Base-by-base conservation (phyloP, 2,888 invertebrate genomes). In the Zootermopsis nevadensis region DNA sequence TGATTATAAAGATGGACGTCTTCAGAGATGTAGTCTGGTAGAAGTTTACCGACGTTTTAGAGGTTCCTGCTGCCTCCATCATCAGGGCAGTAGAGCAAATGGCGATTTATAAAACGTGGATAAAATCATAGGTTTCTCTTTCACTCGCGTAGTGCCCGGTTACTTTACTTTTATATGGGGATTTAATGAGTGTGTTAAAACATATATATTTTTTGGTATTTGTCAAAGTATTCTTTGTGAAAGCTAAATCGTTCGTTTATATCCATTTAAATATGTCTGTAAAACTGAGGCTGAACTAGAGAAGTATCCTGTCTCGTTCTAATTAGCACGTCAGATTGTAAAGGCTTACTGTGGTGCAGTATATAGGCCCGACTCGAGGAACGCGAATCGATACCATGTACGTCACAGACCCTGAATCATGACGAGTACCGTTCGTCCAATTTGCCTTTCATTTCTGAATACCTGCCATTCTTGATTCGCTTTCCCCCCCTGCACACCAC, bases 341-440 rank as follows among this genome's bases (percentile, higher is more conserved):
- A 27, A n/a, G 60, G 8, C 10, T 0, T n/a, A 60, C 1, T 1
- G 15, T 6, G 60, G 3, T 60, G 27, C 27, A 60, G 6, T n/a
- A 27, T n/a, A n/a, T n/a, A n/a, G n/a, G 60, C 60, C 60, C 60
- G 24, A 27, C 48, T n/a, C n/a, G n/a, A 74, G 22, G 76, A 42
- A 27, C 48, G n/a, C 6, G 76, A 42, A 76, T 76, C 76, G 42
- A 76, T 76, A 76, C 76, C 42, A 42, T 60, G 7, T 4, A 48
- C 48, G 19, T 48, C 19, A 48, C 42, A 15, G 15, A n/a, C 19
- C 24, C 60, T 60, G 6, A 27, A 60, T n/a, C 60, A 7, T 8
- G 60, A 60, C 1, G n/a, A 4, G 60, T 4, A 60, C 12, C 27
- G n/a, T 10, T 27, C 60, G 27, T 60, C 60, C 60, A n/a, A 6